Evolutionary conservation across 1,140 invertebrate genomes (phyloP), one percentile per base, ranked within the genome.

Genomic region (Dufourea novaeangliae): DNA sequence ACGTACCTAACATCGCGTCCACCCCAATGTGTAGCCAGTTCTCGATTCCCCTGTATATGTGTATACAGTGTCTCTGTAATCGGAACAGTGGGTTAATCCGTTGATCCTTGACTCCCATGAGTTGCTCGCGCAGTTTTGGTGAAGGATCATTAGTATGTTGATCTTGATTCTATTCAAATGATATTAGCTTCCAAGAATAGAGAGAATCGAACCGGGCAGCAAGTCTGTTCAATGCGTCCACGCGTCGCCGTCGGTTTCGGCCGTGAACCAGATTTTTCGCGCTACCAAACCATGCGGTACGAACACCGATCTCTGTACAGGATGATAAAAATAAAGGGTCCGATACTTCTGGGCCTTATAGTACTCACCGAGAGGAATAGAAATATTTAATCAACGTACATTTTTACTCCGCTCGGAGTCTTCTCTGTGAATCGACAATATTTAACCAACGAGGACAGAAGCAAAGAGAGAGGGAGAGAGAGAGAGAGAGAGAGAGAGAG

Each of bases 171-270:
- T 50, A 46, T 50, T 76, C 66, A 29, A 57, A 57, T 29, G 52
- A 37, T 50, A 76, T 69, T 69, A 17, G 22, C 12, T 41, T 3
- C 41, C n/a, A 59, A 44, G 29, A 61, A 67, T 69, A 76, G 32
- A 6, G 32, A 6, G 17, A 20, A 46, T 34, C 20, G 25, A 11
- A 46, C 17, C 20, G 39, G 32, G 52, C 32, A n/a, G 37, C 22
- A 2, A 14, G 25, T 50, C n/a, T 50, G 37, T 57, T 57, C 50
- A 25, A 44, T 12, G n/a, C n/a, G 25, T 32, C 34, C 1, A 0
- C 20, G 32, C 25, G 17, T 34, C 17, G 7, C 34, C 34, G 34
- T 3, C 34, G 3, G 34, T n/a, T 50, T 25, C 54, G 54, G n/a
- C 37, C 66, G 2, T 56, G 32, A 68, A 56, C 50, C 27, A 39